These are phyloP conservation scores for Zapus hudsonius DNA, from an alignment of 2,113 vertebrate genomes.

Conservation along the genomic window DNA sequence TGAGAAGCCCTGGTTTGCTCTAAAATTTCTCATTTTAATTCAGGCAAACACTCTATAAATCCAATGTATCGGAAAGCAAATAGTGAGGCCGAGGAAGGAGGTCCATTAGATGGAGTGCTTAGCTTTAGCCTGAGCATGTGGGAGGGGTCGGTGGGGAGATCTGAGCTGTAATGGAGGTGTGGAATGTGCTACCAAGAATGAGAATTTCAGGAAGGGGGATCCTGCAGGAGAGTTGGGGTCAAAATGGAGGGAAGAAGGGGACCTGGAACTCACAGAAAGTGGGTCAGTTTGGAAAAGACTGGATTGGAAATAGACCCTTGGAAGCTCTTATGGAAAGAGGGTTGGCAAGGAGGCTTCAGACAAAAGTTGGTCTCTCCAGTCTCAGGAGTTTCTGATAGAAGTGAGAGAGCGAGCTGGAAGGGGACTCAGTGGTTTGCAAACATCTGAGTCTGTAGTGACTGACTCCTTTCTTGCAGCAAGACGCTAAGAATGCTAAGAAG, in stretches of 20 bases:
- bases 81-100: conserved; percentile 84
- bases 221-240: fast-evolving
- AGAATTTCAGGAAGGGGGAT: background rate
- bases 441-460: background rate
- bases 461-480: background rate
- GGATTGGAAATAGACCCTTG: background rate
- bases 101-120: conserved; percentile 77
- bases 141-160: background rate
- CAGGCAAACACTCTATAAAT: conserved; percentile 84
- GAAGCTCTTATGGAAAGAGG: background rate
- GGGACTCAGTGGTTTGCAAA: background rate
- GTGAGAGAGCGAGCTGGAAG: background rate
- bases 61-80: conserved; percentile 89
- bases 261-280: background rate
- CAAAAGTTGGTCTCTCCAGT: background rate
- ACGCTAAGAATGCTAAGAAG: background rate
- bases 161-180: background rate
- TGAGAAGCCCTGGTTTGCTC: conserved; percentile 84
- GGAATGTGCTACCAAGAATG: background rate
- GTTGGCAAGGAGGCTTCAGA: background rate
- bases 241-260: background rate
- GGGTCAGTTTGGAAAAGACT: background rate
- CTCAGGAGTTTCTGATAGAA: background rate
- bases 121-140: conserved; percentile 44
- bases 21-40: conserved; percentile 85